Evolutionary conservation across 2,888 invertebrate species (phyloP), one percentile per base, ranked within the genome.

Genomic region (Ichneumon xanthorius): DNA sequence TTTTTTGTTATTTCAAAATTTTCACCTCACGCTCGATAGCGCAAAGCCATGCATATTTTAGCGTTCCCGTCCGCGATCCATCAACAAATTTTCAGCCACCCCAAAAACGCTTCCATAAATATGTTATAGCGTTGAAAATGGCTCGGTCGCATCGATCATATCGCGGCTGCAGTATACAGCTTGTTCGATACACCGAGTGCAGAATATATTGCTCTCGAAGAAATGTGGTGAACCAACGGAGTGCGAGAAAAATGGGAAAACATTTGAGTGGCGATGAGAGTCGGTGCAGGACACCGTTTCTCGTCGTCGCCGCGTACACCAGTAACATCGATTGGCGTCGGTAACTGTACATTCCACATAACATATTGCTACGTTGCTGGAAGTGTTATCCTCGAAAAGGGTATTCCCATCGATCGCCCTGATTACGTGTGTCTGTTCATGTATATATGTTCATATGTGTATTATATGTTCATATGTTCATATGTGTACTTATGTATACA

Each of bases 301-400:
- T 70, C 37, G 63, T 30, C 73, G 67, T 63, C 37, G 79, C 53
- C 50, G 45, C 40, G 40, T 71, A 53, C 48, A 68, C 73, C 58
- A n/a, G 50, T 33, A 80, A 67, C 72, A 84, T 80, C 83, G 83
- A 84, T 84, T 80, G 58, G 53, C 37, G 22, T 19, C 53, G 9
- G 33, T n/a, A 4, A 11, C 61, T 30, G 72, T 50, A 73, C 75
- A 22, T 14, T 48, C 11, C 40, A 33, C 55, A 79, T 45, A 72
- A 67, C 67, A 50, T 55, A 30, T 58, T 14, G 30, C 40, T 22
- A 40, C 19, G 53, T 58, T 33, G 30, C 61, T 16, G 22, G 19
- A 72, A 26, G 65, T 37, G 67, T 40, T 58, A 37, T 58, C 67
- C 63, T 65, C 14, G 22, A 55, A 63, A 68, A 50, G 22, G 63